Conservation (phyloP, 2,113 vertebrate genomes). For the Datnioides undecimradiatus region DNA sequence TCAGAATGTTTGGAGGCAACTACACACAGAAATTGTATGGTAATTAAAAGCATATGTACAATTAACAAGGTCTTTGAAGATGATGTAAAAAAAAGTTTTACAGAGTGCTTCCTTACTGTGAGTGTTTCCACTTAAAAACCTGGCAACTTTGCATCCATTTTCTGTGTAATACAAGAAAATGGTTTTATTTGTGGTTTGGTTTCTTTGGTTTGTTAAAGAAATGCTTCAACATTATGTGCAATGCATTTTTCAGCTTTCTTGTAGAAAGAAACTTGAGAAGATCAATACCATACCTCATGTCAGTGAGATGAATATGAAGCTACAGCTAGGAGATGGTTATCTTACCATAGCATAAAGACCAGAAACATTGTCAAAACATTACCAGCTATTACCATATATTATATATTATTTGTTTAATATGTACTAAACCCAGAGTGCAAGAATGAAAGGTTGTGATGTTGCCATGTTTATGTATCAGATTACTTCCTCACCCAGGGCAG, state of each 20-base stretch:
- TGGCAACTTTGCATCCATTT: neutral
- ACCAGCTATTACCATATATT: too few species aligned
- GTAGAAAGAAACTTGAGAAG: neutral
- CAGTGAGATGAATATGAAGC: neutral
- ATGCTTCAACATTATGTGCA: neutral
- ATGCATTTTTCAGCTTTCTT: too few species aligned
- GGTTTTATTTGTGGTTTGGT: neutral
- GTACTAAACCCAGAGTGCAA: too few species aligned
- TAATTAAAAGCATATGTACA: conserved; percentile 40
- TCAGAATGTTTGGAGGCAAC: conserved; percentile 38
- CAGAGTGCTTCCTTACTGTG: neutral
- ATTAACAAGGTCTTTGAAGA: conserved; percentile 33
- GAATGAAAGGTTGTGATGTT: too few species aligned
- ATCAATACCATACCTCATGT: too few species aligned
- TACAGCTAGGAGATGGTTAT: neutral
- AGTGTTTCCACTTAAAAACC: neutral
- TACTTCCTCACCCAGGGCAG: too few species aligned
- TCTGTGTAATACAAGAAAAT: neutral
- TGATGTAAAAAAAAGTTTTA: neutral
- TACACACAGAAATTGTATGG: conserved; percentile 27
- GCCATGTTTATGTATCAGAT: too few species aligned
- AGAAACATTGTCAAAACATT: too few species aligned
- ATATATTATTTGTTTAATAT: too few species aligned
- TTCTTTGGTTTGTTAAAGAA: neutral
- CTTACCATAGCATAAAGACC: neutral